Evolutionary conservation across 2,113 vertebrate genomes (phyloP).

Genomic region (Copsychus sechellarum): DNA sequence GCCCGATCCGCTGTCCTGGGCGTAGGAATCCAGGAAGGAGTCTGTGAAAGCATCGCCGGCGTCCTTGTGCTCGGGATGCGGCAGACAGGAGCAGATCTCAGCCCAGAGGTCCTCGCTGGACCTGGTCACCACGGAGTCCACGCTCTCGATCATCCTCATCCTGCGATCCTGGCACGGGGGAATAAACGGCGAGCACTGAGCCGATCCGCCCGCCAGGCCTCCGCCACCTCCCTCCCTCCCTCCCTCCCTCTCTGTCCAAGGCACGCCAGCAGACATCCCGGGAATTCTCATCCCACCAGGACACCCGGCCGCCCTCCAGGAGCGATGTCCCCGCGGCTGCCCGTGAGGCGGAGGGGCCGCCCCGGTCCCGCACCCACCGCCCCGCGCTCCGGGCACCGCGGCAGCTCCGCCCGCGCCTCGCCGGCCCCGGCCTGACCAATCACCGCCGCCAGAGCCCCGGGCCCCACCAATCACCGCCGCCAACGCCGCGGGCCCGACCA

Average conservation of each 20-base stretch:
- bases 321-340: neutral
- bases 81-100: conserved; percentile 86
- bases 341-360: neutral
- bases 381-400: neutral
- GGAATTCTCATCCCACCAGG: neutral
- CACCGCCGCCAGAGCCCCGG: fast-evolving
- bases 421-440: fast-evolving
- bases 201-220: neutral
- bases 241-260: neutral
- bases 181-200: neutral
- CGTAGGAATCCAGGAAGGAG: conserved; percentile 76
- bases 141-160: conserved; percentile 85
- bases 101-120: conserved; percentile 90
- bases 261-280: fast-evolving
- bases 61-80: conserved; percentile 45
- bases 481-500: neutral
- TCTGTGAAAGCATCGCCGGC: conserved; percentile 81
- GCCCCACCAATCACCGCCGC: neutral
- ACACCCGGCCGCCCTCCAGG: neutral
- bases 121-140: conserved; percentile 68
- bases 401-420: neutral
- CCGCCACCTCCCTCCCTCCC: neutral
- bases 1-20: neutral
- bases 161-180: neutral
- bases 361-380: neutral